Evolutionary conservation across 2,888 invertebrate genomes (phyloP).

Genomic region (Dicranocentrus wangi): DNA sequence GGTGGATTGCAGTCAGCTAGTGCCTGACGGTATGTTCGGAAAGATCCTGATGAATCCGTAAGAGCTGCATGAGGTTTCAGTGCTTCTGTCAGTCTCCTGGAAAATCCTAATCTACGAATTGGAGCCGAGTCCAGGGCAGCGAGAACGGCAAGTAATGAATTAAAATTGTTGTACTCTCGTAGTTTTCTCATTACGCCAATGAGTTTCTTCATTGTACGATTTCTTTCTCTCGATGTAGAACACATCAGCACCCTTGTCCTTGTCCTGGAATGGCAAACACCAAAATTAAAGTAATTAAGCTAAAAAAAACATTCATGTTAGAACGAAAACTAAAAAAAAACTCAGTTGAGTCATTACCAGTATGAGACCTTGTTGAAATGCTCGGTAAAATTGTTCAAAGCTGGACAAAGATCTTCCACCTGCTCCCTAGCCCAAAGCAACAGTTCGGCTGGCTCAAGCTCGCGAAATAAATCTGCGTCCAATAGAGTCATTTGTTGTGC

Average conservation of each 20-base stretch:
- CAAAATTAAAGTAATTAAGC: slow-evolving; percentile 12
- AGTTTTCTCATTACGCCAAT: slow-evolving; percentile 99
- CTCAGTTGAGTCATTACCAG: no score
- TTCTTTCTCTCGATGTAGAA: slow-evolving; percentile 94
- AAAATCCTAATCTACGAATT: slow-evolving; percentile 92
- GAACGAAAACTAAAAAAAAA: not conserved
- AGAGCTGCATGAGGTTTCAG: slow-evolving; percentile 95
- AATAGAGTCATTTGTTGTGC: slow-evolving; percentile 99
- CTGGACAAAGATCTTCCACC: slow-evolving; percentile 96
- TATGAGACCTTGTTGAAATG: slow-evolving; percentile 99
- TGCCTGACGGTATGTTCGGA: slow-evolving; percentile 95
- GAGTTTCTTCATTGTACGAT: slow-evolving; percentile 94
- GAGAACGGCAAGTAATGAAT: slow-evolving; percentile 96
- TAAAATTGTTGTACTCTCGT: slow-evolving; percentile 97
- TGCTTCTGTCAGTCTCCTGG: slow-evolving; percentile 91
- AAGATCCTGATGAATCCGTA: slow-evolving; percentile 98
- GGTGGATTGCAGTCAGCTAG: slow-evolving; percentile 96
- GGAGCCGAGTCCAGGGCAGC: slow-evolving; percentile 98
- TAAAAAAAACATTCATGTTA: slow-evolving; percentile 72
- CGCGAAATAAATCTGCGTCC: slow-evolving; percentile 95
- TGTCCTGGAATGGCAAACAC: slow-evolving; percentile 78
- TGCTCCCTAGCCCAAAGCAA: slow-evolving; percentile 96
- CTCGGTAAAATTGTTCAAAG: slow-evolving; percentile 96
- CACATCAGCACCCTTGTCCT: slow-evolving; percentile 93
- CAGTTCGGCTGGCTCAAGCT: slow-evolving; percentile 97